Evolutionary conservation across 2,113 vertebrate species (phyloP).

Genomic region (Chrysochloris asiatica): DNA sequence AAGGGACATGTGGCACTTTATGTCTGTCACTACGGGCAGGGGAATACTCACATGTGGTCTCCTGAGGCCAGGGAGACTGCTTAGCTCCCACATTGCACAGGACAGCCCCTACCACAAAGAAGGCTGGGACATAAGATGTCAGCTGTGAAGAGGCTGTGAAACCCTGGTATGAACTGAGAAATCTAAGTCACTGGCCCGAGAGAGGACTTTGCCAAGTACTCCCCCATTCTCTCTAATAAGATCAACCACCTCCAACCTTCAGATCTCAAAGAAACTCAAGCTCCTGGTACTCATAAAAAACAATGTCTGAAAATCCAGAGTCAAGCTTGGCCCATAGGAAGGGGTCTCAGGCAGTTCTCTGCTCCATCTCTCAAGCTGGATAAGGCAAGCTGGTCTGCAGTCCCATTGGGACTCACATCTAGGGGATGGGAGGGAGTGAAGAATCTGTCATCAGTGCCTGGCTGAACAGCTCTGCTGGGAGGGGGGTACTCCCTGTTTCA

Average conservation of each 20-base stretch:
- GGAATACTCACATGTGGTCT: too few relatives aligned
- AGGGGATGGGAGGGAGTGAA: accelerated
- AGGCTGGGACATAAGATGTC: too few relatives aligned
- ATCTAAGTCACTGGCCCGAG: neutral
- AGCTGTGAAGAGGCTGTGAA: accelerated
- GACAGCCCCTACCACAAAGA: too few relatives aligned
- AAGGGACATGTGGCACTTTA: neutral
- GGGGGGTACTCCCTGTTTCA: neutral
- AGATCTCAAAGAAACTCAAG: too few relatives aligned
- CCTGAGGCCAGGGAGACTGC: neutral
- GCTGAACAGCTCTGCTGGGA: accelerated
- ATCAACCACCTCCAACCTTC: neutral
- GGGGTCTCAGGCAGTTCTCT: too few relatives aligned
- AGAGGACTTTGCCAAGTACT: accelerated
- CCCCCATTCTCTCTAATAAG: accelerated
- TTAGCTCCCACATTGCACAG: too few relatives aligned
- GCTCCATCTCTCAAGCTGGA: neutral
- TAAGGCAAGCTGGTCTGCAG: neutral
- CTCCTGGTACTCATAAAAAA: too few relatives aligned
- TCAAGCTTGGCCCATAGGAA: too few relatives aligned
- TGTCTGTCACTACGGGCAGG: neutral
- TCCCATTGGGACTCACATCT: neutral
- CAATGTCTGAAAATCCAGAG: too few relatives aligned
- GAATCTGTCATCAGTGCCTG: neutral
- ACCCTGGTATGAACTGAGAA: neutral